Conservation (phyloP, 2,113 vertebrate species). For the Phyllopteryx taeniolatus region DNA sequence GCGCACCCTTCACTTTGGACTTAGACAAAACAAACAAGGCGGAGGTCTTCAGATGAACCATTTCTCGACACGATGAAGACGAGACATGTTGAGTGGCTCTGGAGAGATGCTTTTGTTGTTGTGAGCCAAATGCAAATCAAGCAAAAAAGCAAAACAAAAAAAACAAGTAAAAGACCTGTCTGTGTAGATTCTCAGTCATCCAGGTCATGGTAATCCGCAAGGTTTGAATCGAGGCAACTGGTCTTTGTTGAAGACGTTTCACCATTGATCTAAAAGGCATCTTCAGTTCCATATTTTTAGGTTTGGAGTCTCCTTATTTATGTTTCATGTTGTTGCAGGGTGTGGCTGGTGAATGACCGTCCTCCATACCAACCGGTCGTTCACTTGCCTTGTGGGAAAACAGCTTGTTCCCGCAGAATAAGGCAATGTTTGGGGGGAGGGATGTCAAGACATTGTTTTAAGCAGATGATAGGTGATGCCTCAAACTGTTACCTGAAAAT, state of each 20-base stretch:
- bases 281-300: background rate
- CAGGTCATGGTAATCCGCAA: background rate
- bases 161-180: background rate
- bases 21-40: slow-evolving; percentile 31
- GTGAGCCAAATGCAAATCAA: slow-evolving; percentile 30
- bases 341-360: too few relatives aligned
- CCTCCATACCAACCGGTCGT: too few relatives aligned
- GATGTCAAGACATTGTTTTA: too few relatives aligned
- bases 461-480: background rate
- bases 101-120: slow-evolving; percentile 22
- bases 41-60: slow-evolving; percentile 64
- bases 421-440: background rate
- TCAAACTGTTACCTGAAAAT: background rate
- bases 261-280: background rate
- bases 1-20: slow-evolving; percentile 25
- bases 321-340: background rate
- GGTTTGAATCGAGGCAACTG: background rate
- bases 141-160: slow-evolving; percentile 6
- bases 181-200: background rate
- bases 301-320: background rate
- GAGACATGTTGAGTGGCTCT: slow-evolving; percentile 24
- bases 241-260: background rate
- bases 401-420: too few relatives aligned
- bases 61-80: slow-evolving; percentile 44
- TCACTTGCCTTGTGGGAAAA: too few relatives aligned